Percentiles rank a stretch among this genome's conserved stretches.
phyloP scores from a whole-genome alignment of 2,113 vertebrate species.

The Sylvicapra grimmia region DNA sequence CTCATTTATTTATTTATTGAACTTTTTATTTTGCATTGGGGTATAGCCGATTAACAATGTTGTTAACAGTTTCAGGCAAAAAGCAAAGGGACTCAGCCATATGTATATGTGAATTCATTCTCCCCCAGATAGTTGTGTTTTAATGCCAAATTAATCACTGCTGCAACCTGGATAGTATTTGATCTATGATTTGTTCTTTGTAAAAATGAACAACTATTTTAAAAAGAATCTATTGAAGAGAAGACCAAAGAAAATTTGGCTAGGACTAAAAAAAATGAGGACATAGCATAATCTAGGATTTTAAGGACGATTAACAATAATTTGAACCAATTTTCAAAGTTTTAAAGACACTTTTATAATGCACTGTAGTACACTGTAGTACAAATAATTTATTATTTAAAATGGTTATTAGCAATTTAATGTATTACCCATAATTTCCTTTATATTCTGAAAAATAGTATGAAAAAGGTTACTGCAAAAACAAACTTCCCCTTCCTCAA shows the following conservation, averaged over 20 bases:
- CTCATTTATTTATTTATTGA: not conserved
- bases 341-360: slow-evolving; percentile 1
- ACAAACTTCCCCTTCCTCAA: not conserved
- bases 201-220: not conserved
- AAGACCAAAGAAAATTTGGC: not conserved
- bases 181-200: not conserved
- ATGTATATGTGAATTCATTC: not conserved
- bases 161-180: not conserved
- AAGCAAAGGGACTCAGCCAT: not conserved
- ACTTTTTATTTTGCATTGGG: not conserved
- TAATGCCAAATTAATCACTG: not conserved
- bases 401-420: not conserved
- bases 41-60: not conserved
- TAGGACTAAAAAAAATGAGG: not conserved
- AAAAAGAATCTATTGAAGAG: not conserved
- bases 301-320: not conserved
- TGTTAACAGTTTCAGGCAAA: not conserved
- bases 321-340: slow-evolving; percentile 18
- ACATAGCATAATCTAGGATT: not conserved
- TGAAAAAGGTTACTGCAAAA: not conserved
- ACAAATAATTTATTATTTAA: not conserved
- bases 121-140: not conserved
- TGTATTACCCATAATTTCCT: not conserved
- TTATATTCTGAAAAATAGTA: not conserved
- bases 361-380: not conserved